Percentiles rank a stretch among this genome's conserved stretches.
Evolutionary conservation across 2,888 invertebrate species (phyloP).

Genomic region (Eristalis pertinax): DNA sequence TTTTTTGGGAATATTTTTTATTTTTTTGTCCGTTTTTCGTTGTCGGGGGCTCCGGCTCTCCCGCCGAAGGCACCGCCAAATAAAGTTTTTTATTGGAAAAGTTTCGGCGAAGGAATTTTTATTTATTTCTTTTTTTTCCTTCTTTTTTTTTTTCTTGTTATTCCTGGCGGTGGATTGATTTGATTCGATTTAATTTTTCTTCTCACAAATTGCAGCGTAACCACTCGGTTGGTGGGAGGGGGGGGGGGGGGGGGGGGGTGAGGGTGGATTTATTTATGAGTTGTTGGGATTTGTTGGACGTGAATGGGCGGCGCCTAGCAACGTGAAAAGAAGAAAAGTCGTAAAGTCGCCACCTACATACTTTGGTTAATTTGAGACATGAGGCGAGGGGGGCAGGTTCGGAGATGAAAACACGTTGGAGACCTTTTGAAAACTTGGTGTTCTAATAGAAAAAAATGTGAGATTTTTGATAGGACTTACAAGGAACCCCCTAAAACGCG

Average conservation of each 20-base stretch:
- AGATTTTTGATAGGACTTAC: too few relatives aligned
- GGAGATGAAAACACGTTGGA: too few relatives aligned
- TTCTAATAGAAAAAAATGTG: too few relatives aligned
- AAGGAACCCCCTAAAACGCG: too few relatives aligned
- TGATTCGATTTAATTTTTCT: conserved; percentile 13
- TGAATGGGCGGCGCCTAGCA: neutral
- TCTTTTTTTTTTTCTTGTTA: conserved; percentile 6
- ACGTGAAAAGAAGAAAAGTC: neutral
- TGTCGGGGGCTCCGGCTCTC: too few relatives aligned
- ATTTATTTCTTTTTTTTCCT: too few relatives aligned
- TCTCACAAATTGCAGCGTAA: neutral
- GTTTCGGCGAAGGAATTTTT: conserved; percentile 12
- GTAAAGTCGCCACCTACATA: neutral
- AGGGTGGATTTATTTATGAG: neutral
- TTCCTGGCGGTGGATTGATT: conserved; percentile 14
- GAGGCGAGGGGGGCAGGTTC: too few relatives aligned
- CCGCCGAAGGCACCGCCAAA: conserved; percentile 16
- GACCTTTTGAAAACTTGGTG: too few relatives aligned
- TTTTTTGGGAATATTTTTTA: neutral
- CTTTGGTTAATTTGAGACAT: neutral
- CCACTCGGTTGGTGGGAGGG: neutral
- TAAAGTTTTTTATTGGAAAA: conserved; percentile 53
- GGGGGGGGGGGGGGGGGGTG: neutral
- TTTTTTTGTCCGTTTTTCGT: neutral
- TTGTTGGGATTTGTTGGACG: neutral